Evolutionary conservation across 2,888 invertebrate species (phyloP).

Genomic region (Trilocha varians): DNA sequence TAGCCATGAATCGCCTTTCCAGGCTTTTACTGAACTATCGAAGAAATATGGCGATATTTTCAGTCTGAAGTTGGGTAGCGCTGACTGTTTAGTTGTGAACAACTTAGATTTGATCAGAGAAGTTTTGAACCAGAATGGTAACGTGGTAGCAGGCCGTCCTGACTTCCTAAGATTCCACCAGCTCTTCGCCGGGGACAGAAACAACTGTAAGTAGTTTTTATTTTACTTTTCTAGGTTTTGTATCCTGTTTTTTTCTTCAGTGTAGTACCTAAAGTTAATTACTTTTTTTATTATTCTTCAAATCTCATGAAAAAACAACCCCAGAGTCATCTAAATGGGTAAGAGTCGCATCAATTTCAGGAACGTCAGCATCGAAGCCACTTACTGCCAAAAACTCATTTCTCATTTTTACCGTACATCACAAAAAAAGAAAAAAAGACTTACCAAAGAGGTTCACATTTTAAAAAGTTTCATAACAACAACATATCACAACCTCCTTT

Average conservation of each 20-base stretch:
- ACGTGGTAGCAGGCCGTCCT: constrained; percentile 87
- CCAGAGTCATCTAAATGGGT: too few relatives aligned
- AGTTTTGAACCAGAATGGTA: constrained; percentile 85
- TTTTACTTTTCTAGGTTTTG: constrained; percentile 1
- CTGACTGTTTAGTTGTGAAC: constrained; percentile 82
- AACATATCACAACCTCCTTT: too few relatives aligned
- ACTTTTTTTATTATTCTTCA: too few relatives aligned
- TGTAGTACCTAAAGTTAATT: not conserved
- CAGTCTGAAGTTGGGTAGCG: constrained; percentile 77
- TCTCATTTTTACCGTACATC: too few relatives aligned
- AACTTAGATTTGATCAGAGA: constrained; percentile 81
- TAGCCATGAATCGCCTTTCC: constrained; percentile 78
- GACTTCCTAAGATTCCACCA: constrained; percentile 86
- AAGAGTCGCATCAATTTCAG: too few relatives aligned
- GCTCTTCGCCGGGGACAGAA: constrained; percentile 87
- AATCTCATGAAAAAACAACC: too few relatives aligned
- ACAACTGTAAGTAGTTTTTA: constrained; percentile 83
- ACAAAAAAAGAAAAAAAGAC: too few relatives aligned
- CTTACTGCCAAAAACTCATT: too few relatives aligned
- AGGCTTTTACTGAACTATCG: constrained; percentile 79
- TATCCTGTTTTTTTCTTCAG: constrained; percentile 5
- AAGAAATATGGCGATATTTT: constrained; percentile 82
- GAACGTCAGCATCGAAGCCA: too few relatives aligned
- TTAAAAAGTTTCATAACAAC: too few relatives aligned
- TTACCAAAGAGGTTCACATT: too few relatives aligned